Conservation (phyloP, 1,140 invertebrate genomes). For the Drosophila nigrodunni region DNA sequence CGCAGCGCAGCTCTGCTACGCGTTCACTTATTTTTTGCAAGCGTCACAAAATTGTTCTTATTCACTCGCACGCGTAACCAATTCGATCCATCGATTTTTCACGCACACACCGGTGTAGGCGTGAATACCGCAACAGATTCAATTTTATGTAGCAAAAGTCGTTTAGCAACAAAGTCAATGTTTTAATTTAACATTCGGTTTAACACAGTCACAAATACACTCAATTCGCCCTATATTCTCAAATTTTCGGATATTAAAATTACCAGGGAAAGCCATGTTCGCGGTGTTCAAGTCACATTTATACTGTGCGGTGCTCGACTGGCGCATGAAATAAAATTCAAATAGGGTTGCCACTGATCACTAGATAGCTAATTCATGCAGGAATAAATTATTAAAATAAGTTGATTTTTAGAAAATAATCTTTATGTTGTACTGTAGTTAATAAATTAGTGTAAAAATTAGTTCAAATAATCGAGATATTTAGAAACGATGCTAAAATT, state of each 20-base stretch:
- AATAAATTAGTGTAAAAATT: not conserved
- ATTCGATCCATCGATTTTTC: constrained; percentile 64
- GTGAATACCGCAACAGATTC: constrained; percentile 32
- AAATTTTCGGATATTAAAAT: constrained; percentile 71
- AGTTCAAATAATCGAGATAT: not conserved
- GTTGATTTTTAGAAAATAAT: too few relatives aligned
- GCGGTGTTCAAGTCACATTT: constrained; percentile 63
- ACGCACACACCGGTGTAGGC: constrained; percentile 45
- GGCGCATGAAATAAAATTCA: constrained; percentile 57
- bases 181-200: constrained; percentile 84
- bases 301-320: constrained; percentile 62
- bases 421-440: too few relatives aligned
- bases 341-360: constrained; percentile 39
- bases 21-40: constrained; percentile 56
- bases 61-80: constrained; percentile 62
- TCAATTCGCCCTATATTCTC: constrained; percentile 83
- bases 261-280: constrained; percentile 88
- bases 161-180: constrained; percentile 53
- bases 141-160: constrained; percentile 38
- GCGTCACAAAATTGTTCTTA: constrained; percentile 62
- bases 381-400: not conserved
- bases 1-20: constrained; percentile 44
- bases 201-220: constrained; percentile 71
- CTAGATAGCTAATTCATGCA: not conserved
- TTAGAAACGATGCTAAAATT: not conserved